These are phyloP conservation scores for Myripristis murdjan DNA, from an alignment of 2,797 vertebrate genomes.

Conservation along the genomic window DNA sequence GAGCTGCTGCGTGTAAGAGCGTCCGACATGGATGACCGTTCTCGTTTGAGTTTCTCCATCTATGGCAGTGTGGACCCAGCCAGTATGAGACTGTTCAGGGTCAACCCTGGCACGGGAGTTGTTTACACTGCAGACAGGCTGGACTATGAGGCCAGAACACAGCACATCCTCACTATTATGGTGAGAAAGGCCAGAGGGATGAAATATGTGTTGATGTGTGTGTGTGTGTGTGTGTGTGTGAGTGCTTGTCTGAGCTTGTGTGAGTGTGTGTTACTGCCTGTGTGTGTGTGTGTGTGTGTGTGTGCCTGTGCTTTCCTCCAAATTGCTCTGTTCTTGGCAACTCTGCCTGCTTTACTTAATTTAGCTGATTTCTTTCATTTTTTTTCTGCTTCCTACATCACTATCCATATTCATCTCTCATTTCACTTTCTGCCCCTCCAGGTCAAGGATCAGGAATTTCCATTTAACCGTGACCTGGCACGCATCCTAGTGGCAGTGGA, in stretches of 20 bases:
- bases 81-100: conserved; percentile 94
- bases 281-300: too few relatives aligned
- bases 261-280: background rate
- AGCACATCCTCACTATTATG: conserved; percentile 96
- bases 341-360: conserved; percentile 33
- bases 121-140: conserved; percentile 91
- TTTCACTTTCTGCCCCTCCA: conserved; percentile 64
- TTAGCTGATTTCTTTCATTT: conserved; percentile 48
- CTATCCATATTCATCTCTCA: conserved; percentile 51
- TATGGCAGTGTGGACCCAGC: conserved; percentile 92
- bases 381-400: conserved; percentile 18
- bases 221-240: conserved; percentile 13
- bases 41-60: conserved; percentile 94
- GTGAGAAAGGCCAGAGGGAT: conserved; percentile 73
- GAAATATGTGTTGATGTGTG: conserved; percentile 1
- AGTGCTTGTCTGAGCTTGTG: conserved; percentile 13
- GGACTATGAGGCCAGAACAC: conserved; percentile 92
- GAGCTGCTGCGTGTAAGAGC: conserved; percentile 92
- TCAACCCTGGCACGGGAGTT: conserved; percentile 92
- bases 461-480: conserved; percentile 95
- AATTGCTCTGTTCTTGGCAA: conserved; percentile 39
- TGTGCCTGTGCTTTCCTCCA: conserved; percentile 6
- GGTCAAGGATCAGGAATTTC: conserved; percentile 98
- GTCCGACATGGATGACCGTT: conserved; percentile 91
- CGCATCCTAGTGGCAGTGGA: conserved; percentile 91